Conservation (phyloP, 37 sponge, comb jelly and placozoan species). For the Tethya wilhelma region DNA sequence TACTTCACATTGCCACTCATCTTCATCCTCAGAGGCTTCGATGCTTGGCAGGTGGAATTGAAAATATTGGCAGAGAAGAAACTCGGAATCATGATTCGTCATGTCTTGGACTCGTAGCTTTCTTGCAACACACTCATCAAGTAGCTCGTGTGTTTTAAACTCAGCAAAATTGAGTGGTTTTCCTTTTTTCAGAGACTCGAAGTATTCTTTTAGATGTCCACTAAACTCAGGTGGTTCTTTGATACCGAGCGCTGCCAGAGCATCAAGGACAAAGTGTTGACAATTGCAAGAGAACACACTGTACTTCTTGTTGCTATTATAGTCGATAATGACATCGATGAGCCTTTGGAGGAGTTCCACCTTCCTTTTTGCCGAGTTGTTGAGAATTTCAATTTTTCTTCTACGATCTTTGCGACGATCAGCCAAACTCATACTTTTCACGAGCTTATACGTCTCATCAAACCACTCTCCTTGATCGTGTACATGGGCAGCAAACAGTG, state of each 20-base stretch:
- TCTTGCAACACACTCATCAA: slow-evolving; percentile 7
- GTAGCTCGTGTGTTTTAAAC: slow-evolving; percentile 10
- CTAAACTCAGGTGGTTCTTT: not conserved
- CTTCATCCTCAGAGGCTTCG: not conserved
- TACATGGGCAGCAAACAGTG: not conserved
- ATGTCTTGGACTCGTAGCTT: not conserved
- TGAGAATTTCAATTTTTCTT: not conserved
- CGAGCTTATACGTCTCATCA: not conserved
- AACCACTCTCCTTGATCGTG: not conserved
- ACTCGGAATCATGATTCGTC: slow-evolving; percentile 14
- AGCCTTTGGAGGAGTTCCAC: slow-evolving; percentile 11
- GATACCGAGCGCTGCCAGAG: slow-evolving; percentile 17
- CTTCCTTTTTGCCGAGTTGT: not conserved
- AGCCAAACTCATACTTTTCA: not conserved
- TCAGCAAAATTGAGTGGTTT: not conserved
- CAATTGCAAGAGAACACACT: slow-evolving; percentile 22
- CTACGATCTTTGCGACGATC: not conserved
- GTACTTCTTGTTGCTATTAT: slow-evolving; percentile 17
- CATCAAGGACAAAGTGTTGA: slow-evolving; percentile 39
- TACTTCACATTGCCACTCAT: not conserved
- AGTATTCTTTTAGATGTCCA: not conserved
- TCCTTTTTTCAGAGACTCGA: slow-evolving; percentile 7
- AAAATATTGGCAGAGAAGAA: slow-evolving; percentile 18
- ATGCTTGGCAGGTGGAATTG: slow-evolving; percentile 15
- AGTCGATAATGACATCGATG: not conserved